phyloP scores from a whole-genome alignment of 2,888 invertebrate species.

The Drosophila rubida region DNA sequence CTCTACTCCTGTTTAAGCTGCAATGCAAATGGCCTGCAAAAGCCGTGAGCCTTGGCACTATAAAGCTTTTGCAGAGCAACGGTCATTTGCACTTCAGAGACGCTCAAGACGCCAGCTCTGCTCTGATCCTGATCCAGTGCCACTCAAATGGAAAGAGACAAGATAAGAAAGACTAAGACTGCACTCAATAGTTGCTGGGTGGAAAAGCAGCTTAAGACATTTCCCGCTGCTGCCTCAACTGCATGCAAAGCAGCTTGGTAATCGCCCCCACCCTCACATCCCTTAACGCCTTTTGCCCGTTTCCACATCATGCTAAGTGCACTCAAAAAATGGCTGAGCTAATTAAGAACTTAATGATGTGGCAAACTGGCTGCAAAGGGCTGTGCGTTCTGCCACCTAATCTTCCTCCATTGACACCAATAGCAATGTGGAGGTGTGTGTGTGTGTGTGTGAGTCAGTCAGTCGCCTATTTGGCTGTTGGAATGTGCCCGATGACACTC shows the following conservation, averaged over 20 bases:
- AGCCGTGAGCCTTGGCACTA: constrained; percentile 16
- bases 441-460: constrained; percentile 21
- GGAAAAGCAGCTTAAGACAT: constrained; percentile 44
- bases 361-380: constrained; percentile 51
- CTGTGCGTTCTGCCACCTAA: constrained; percentile 26
- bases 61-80: constrained; percentile 15
- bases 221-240: constrained; percentile 17
- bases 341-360: constrained; percentile 68
- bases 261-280: not conserved
- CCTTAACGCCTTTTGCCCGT: not conserved
- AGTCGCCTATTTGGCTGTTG: constrained; percentile 23
- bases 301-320: not conserved
- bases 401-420: constrained; percentile 38
- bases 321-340: constrained; percentile 38
- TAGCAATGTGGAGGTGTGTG: not conserved
- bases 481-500: constrained; percentile 63
- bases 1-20: not conserved
- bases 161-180: constrained; percentile 44
- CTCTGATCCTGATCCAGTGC: constrained; percentile 14
- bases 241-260: constrained; percentile 52
- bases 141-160: constrained; percentile 31
- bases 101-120: constrained; percentile 17
- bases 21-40: not conserved
- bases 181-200: constrained; percentile 37
- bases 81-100: constrained; percentile 11